phyloP scores from a whole-genome alignment of 2,888 invertebrate genomes.

The Xanthorhoe designata region DNA sequence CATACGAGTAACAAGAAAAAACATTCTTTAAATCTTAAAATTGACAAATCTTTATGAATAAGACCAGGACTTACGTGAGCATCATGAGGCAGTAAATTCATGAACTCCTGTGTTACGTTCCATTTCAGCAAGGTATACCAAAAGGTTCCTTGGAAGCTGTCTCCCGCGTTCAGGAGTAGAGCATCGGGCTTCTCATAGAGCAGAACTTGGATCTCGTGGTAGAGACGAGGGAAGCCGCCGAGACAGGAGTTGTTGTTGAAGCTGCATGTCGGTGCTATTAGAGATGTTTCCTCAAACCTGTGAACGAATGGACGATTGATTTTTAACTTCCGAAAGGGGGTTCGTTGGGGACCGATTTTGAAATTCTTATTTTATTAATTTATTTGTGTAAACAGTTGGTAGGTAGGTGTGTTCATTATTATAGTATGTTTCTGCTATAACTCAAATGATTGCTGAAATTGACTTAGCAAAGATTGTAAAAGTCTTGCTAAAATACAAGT shows the following conservation, averaged over 20 bases:
- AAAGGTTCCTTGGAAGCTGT: constrained; percentile 93
- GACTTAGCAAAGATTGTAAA: too few relatives aligned
- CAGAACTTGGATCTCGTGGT: constrained; percentile 82
- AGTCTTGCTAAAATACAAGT: too few relatives aligned
- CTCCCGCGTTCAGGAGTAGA: constrained; percentile 92
- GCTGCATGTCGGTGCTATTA: constrained; percentile 83
- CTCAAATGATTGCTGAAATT: too few relatives aligned
- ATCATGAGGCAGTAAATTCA: constrained; percentile 91
- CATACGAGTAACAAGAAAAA: too few relatives aligned
- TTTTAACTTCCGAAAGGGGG: too few relatives aligned
- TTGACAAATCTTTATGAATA: too few relatives aligned
- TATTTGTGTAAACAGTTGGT: too few relatives aligned
- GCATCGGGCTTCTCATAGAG: constrained; percentile 82
- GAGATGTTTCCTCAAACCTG: constrained; percentile 87
- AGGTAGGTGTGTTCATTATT: too few relatives aligned
- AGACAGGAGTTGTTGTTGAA: constrained; percentile 84
- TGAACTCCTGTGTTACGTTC: constrained; percentile 90
- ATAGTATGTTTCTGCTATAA: too few relatives aligned
- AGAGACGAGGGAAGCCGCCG: constrained; percentile 89
- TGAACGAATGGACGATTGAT: constrained; percentile 2
- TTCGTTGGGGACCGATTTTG: too few relatives aligned
- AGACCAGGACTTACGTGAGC: constrained; percentile 87
- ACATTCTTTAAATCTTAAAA: too few relatives aligned
- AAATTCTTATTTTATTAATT: too few relatives aligned
- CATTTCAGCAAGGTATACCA: constrained; percentile 92